Evolutionary conservation across 2,888 invertebrate genomes (phyloP).

Genomic region (Watsonalla cultraria): DNA sequence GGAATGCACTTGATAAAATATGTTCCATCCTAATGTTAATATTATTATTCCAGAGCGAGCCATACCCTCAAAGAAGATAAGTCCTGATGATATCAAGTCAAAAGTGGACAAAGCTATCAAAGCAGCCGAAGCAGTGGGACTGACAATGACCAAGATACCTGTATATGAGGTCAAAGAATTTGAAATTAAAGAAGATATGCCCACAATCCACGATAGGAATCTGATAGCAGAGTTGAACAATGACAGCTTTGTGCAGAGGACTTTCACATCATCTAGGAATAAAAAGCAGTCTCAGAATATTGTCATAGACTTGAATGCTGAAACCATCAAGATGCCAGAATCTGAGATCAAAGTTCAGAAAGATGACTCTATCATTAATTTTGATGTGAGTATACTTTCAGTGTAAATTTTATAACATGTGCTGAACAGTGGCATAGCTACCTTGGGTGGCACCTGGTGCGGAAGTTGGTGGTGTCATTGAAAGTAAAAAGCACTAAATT

Average conservation of each 20-base stretch:
- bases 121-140: conserved; percentile 70
- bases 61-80: conserved; percentile 31
- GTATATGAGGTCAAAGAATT: conserved; percentile 70
- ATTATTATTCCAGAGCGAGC: conserved; percentile 41
- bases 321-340: conserved; percentile 83
- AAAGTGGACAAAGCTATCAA: conserved; percentile 71
- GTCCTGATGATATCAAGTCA: conserved; percentile 62
- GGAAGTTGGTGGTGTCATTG: too few relatives aligned
- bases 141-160: conserved; percentile 74
- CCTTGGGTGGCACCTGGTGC: too few relatives aligned
- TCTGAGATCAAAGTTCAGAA: conserved; percentile 64
- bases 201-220: conserved; percentile 75
- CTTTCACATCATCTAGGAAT: conserved; percentile 77
- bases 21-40: not conserved
- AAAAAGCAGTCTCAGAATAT: conserved; percentile 83
- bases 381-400: conserved; percentile 76
- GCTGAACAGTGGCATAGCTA: too few relatives aligned
- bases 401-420: too few relatives aligned
- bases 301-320: conserved; percentile 84
- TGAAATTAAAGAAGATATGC: conserved; percentile 71
- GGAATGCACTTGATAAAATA: too few relatives aligned
- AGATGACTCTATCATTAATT: conserved; percentile 82
- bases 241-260: conserved; percentile 82
- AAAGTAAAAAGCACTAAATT: too few relatives aligned
- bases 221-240: conserved; percentile 84